Evolutionary conservation across 2,113 vertebrate species (phyloP).

Genomic region (Platycercus adscitus): DNA sequence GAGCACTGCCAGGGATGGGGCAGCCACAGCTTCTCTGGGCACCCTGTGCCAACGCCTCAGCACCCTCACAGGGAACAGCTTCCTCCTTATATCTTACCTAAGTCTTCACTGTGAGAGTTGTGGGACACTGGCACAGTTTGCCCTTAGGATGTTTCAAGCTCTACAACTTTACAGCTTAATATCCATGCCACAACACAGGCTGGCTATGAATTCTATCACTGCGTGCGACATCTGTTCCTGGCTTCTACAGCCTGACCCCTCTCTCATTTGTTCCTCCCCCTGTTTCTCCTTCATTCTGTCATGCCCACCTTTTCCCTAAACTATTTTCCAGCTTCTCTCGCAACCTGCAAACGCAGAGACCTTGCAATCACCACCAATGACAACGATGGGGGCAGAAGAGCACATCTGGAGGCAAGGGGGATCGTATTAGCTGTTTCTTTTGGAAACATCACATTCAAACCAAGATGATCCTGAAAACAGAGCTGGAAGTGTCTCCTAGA

Average conservation of each 20-base stretch:
- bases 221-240: rapidly evolving
- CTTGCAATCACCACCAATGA: background rate
- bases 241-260: background rate
- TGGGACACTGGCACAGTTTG: background rate
- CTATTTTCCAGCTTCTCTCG: background rate
- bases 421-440: background rate
- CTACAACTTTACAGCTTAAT: background rate
- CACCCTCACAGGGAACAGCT: background rate
- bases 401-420: background rate
- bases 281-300: background rate
- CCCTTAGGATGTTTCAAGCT: background rate
- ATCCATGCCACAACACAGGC: background rate
- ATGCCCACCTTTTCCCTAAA: background rate
- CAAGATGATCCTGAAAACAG: background rate
- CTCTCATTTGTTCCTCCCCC: background rate
- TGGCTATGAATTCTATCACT: rapidly evolving
- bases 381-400: background rate
- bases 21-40: background rate
- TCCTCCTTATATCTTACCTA: background rate
- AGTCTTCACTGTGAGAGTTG: background rate
- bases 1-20: background rate
- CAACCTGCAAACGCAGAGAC: background rate
- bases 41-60: background rate
- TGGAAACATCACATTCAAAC: background rate
- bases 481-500: background rate